These are phyloP conservation scores for Neosilurus hyrtlii DNA, from an alignment of 2,797 vertebrate genomes.

Conservation along the genomic window DNA sequence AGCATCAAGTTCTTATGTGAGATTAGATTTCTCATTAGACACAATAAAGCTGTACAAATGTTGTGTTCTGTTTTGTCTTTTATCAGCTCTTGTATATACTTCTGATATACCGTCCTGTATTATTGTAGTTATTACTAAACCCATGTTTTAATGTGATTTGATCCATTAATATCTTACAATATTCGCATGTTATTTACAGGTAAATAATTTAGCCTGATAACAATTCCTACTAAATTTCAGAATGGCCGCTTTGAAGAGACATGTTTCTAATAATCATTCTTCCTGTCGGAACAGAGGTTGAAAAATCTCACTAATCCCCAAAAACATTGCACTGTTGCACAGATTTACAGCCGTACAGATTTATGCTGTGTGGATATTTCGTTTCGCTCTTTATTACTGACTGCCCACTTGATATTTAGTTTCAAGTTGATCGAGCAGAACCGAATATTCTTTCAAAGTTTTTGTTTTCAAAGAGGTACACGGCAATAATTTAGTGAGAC, in stretches of 20 bases:
- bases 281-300: slow-evolving; percentile 8
- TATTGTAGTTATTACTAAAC: neutral
- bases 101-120: neutral
- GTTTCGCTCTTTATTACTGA: slow-evolving; percentile 51
- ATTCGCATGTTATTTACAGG: neutral
- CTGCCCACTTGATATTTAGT: slow-evolving; percentile 47
- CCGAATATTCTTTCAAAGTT: slow-evolving; percentile 48
- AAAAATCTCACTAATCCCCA: slow-evolving; percentile 18
- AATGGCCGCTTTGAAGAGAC: neutral
- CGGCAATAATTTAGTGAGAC: slow-evolving; percentile 44
- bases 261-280: slow-evolving; percentile 18
- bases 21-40: slow-evolving; percentile 14
- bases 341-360: slow-evolving; percentile 46
- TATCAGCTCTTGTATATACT: neutral
- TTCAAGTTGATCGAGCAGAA: slow-evolving; percentile 48
- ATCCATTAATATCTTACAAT: neutral
- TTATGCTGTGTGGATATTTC: slow-evolving; percentile 46
- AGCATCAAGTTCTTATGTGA: neutral
- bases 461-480: slow-evolving; percentile 50
- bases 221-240: neutral
- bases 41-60: too few species aligned
- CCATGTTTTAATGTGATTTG: neutral
- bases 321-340: slow-evolving; percentile 26
- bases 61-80: neutral
- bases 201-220: neutral